Evolutionary conservation across 1,140 invertebrate species (phyloP).

Genomic region (Drosophila azteca): DNA sequence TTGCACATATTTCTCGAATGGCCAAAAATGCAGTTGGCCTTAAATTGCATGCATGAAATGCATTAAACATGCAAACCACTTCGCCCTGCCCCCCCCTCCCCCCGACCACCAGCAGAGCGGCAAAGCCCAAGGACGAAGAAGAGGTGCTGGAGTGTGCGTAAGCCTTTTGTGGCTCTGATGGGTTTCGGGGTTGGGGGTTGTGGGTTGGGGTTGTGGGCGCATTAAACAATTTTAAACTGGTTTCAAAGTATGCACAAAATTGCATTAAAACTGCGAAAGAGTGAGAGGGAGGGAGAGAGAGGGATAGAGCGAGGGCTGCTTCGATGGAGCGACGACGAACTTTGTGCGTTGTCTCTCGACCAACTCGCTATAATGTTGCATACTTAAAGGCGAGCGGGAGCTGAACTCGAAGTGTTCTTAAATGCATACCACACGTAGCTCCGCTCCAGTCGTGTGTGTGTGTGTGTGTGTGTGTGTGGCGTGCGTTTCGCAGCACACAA

Average conservation of each 20-base stretch:
- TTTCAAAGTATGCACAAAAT: slow-evolving; percentile 54
- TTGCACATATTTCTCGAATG: slow-evolving; percentile 65
- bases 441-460: no score
- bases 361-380: slow-evolving; percentile 19
- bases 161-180: not conserved
- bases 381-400: slow-evolving; percentile 16
- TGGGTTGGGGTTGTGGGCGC: slow-evolving; percentile 15
- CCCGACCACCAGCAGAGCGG: not conserved
- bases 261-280: slow-evolving; percentile 48
- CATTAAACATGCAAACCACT: slow-evolving; percentile 63
- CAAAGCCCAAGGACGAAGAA: not conserved
- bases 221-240: slow-evolving; percentile 61
- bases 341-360: slow-evolving; percentile 17
- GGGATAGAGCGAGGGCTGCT: not conserved
- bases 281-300: not conserved
- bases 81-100: slow-evolving; percentile 15
- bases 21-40: slow-evolving; percentile 68
- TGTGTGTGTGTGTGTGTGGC: no score
- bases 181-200: no score
- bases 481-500: slow-evolving; percentile 32
- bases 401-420: slow-evolving; percentile 41
- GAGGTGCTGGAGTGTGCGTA: slow-evolving; percentile 25
- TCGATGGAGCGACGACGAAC: slow-evolving; percentile 22
- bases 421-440: slow-evolving; percentile 36
- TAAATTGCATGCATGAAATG: slow-evolving; percentile 75